These are phyloP conservation scores for Platycheirus albimanus DNA, from an alignment of 2,888 invertebrate genomes.

Conservation along the genomic window DNA sequence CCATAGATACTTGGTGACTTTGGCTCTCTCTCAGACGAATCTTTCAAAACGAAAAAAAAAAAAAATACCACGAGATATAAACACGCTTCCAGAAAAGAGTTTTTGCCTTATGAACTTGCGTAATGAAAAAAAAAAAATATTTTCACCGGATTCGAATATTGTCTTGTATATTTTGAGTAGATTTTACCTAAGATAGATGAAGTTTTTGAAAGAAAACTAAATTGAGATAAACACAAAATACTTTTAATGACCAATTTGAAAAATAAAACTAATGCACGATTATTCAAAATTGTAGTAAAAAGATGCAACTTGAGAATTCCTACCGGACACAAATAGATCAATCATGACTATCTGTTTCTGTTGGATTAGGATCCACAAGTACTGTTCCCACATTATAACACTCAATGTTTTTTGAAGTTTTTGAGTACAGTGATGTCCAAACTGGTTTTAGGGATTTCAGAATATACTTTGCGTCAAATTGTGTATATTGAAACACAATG, in stretches of 20 bases:
- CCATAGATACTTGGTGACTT: conserved; percentile 1
- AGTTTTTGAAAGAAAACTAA: conserved; percentile 20
- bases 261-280: neutral
- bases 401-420: neutral
- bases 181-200: conserved; percentile 5
- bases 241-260: neutral
- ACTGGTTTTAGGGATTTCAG: conserved; percentile 4
- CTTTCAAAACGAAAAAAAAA: conserved; percentile 1
- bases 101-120: conserved; percentile 43
- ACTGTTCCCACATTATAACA: neutral
- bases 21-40: conserved; percentile 8
- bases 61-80: conserved; percentile 41
- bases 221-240: conserved; percentile 19
- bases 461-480: too few species aligned
- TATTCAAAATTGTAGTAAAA: neutral
- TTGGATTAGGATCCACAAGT: conserved; percentile 5
- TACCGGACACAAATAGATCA: neutral
- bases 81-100: conserved; percentile 59
- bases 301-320: neutral
- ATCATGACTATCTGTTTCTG: neutral
- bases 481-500: too few species aligned
- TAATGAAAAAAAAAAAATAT: conserved; percentile 32
- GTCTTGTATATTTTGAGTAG: neutral
- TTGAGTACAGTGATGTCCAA: conserved; percentile 14
- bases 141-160: conserved; percentile 15